Percentiles rank a stretch among this genome's conserved stretches.
Conservation (phyloP, 2,888 invertebrate species). For the Yponomeuta cagnagella region DNA sequence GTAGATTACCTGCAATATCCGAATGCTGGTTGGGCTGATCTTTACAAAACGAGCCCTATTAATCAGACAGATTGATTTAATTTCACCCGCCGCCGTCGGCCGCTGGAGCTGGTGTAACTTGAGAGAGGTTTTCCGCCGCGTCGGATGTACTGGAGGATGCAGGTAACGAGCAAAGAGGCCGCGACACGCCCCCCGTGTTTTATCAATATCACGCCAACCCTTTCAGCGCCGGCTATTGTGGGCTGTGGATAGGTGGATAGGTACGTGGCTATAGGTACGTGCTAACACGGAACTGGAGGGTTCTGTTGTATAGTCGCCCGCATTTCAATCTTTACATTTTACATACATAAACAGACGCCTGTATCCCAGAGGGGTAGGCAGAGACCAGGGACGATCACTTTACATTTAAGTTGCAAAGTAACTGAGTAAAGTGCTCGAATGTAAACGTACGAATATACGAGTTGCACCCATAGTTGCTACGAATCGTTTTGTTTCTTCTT, state of each 20-base stretch:
- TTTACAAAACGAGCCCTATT: background rate
- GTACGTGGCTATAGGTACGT: conserved; percentile 20
- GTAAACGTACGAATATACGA: background rate
- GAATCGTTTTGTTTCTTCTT: background rate
- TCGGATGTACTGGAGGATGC: background rate
- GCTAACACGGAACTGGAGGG: conserved; percentile 21
- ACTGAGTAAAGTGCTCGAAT: background rate
- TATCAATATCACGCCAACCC: conserved; percentile 20
- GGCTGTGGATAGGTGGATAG: conserved; percentile 18
- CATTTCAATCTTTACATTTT: no score
- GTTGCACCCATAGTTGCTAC: background rate
- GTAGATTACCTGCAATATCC: background rate
- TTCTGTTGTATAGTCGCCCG: background rate
- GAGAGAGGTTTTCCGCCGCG: conserved; percentile 34
- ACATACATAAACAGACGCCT: no score
- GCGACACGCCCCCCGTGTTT: conserved; percentile 22
- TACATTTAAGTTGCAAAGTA: no score
- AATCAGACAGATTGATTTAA: background rate
- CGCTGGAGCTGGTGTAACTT: conserved; percentile 26
- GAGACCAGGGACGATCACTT: no score
- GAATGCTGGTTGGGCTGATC: background rate
- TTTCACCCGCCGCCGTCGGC: background rate
- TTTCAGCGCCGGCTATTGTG: conserved; percentile 23
- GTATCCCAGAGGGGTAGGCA: no score
- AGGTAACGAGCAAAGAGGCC: conserved; percentile 21